phyloP scores from a whole-genome alignment of 2,888 invertebrate genomes.

The Bursaphelenchus okinawaensis region DNA sequence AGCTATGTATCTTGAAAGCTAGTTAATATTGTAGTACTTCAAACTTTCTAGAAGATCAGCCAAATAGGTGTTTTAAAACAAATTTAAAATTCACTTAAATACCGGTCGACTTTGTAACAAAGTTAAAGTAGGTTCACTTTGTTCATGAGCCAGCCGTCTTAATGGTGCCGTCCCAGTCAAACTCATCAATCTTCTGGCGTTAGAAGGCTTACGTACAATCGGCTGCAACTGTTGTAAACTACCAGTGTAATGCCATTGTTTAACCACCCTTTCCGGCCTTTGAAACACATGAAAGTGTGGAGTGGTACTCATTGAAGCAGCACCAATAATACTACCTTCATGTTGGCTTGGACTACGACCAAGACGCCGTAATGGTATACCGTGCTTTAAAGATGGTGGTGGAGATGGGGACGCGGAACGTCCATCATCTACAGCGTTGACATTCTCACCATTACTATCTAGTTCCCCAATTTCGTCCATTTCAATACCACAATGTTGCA shows the following conservation, averaged over 20 bases:
- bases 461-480: background rate
- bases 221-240: conserved; percentile 2
- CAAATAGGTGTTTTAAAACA: background rate
- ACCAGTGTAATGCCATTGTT: conserved; percentile 5
- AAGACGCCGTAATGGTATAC: background rate
- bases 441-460: background rate
- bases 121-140: conserved; percentile 2
- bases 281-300: background rate
- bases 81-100: background rate
- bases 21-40: too few relatives aligned
- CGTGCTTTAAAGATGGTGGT: background rate
- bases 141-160: conserved; percentile 1
- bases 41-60: too few relatives aligned
- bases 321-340: background rate
- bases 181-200: background rate
- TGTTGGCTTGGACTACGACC: conserved; percentile 5
- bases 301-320: background rate
- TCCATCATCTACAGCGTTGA: background rate
- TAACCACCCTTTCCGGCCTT: background rate
- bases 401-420: background rate
- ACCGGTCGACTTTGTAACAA: background rate
- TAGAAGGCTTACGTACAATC: background rate
- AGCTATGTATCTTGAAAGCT: too few relatives aligned
- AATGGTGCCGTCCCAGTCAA: background rate
- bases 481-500: background rate